Percentiles rank a stretch among this genome's conserved stretches.
phyloP scores from a whole-genome alignment of 2,888 invertebrate genomes.

The Scaptomyza polygonia region DNA sequence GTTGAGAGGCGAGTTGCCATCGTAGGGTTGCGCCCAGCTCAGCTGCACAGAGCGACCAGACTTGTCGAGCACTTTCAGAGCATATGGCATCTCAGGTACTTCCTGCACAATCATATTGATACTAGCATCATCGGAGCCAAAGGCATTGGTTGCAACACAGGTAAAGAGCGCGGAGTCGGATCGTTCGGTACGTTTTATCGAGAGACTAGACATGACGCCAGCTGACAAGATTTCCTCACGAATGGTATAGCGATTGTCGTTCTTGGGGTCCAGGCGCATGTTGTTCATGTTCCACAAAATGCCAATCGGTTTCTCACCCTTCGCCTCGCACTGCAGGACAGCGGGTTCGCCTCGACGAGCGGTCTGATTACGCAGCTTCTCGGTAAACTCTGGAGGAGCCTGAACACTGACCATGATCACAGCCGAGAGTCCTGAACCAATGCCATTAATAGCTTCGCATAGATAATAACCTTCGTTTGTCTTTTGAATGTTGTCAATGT shows the following conservation, averaged over 20 bases:
- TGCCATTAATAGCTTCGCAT: slow-evolving; percentile 98
- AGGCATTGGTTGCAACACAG: slow-evolving; percentile 96
- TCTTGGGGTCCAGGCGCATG: slow-evolving; percentile 94
- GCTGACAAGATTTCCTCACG: slow-evolving; percentile 93
- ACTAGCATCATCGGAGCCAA: slow-evolving; percentile 97
- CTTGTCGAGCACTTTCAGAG: slow-evolving; percentile 94
- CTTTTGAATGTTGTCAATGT: slow-evolving; percentile 95
- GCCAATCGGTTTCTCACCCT: slow-evolving; percentile 97
- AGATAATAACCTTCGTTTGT: slow-evolving; percentile 97
- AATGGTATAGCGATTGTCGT: slow-evolving; percentile 93
- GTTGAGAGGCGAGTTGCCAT: slow-evolving; percentile 95
- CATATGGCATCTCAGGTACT: slow-evolving; percentile 92
- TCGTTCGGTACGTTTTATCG: slow-evolving; percentile 94
- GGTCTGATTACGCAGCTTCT: slow-evolving; percentile 95
- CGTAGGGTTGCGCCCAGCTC: slow-evolving; percentile 96
- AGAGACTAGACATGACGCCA: slow-evolving; percentile 94
- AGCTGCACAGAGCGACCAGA: slow-evolving; percentile 95
- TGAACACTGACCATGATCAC: slow-evolving; percentile 97
- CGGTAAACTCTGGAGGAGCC: slow-evolving; percentile 97
- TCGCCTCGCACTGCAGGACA: slow-evolving; percentile 95
- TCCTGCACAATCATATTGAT: slow-evolving; percentile 97
- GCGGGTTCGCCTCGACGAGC: slow-evolving; percentile 95
- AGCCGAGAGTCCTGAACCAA: slow-evolving; percentile 97
- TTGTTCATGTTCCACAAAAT: slow-evolving; percentile 98
- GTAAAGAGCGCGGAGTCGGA: slow-evolving; percentile 95